Base-by-base conservation (phyloP, 92 coral and sea anemone species). In the Parazoanthus swiftii region DNA sequence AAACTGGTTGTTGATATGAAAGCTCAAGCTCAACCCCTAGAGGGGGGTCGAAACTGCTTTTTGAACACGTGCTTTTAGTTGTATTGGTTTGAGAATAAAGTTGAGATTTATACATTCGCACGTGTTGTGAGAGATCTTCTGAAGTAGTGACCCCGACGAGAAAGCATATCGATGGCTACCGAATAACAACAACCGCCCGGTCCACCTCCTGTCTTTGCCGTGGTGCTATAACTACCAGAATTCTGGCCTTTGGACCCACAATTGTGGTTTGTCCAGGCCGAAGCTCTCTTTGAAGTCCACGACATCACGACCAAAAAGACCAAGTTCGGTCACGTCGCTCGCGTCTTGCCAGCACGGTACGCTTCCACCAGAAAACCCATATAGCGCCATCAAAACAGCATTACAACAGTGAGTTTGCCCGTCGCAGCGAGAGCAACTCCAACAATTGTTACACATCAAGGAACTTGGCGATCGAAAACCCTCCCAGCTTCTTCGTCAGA, bases 391-490 rank as follows among this genome's bases (percentile, higher is more conserved):
- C 44, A 74, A 81, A 23, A n/a, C 43, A 73, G 89, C 50, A 16
- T 79, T 63, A 56, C 91, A 81, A 71, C 74, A 21, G 81, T 76
- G 84, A 68, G 87, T 79, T 13, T 90, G 88, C 78, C 88, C 92
- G 75, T 63, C 78, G 13, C 86, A 82, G 72, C 89, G 90, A 37
- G 76, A 90, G 80, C 90, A 88, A 73, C 48, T 88, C 48, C 90
- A 90, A 76, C 92, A 91, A 68, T 91, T 88, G 1, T 73, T 93
- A 65, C 88, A 89, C 21, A 80, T 83, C 6, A 92, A 91, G 68
- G 92, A 88, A 51, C 90, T 93, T 23, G 92, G 93, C 39, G 85
- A 93, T 78, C 89, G 90, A 6, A 85, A 88, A 8, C 90, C 93
- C 77, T 91, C 93, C 42, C 93, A 88, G 59, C 90, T 85, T 15